A percentile compares a stretch with the other conserved stretches of the same genome.
These are phyloP conservation scores for Ophioninae sp. DNA, from an alignment of 2,888 invertebrate species.

Conservation along the genomic window DNA sequence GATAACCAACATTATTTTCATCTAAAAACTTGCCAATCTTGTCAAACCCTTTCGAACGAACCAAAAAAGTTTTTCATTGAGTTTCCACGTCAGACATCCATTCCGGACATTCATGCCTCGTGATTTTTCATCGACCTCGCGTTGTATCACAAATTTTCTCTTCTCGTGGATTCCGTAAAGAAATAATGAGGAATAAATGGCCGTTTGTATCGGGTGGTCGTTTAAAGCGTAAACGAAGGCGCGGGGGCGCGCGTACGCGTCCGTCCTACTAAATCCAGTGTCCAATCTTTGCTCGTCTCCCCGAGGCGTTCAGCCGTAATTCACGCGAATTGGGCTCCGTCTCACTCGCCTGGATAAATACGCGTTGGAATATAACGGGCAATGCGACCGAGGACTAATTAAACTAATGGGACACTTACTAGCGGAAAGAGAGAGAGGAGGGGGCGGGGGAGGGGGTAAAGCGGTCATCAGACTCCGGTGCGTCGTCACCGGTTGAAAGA, in stretches of 20 bases:
- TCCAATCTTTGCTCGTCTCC: slow-evolving; percentile 26
- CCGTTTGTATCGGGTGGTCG: not conserved
- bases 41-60: too few species aligned
- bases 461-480: slow-evolving; percentile 61
- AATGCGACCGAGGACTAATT: slow-evolving; percentile 57
- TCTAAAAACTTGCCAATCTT: too few species aligned
- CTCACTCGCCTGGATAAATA: slow-evolving; percentile 30
- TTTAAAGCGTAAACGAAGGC: slow-evolving; percentile 14
- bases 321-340: slow-evolving; percentile 4
- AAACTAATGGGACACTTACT: slow-evolving; percentile 62
- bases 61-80: too few species aligned
- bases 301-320: slow-evolving; percentile 14
- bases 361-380: slow-evolving; percentile 21
- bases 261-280: not conserved
- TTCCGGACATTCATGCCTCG: too few species aligned
- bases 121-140: too few species aligned
- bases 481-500: slow-evolving; percentile 63
- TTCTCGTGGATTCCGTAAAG: not conserved
- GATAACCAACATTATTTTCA: too few species aligned
- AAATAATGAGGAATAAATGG: not conserved
- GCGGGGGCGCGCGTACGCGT: not conserved
- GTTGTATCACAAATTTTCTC: not conserved
- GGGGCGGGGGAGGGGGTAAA: slow-evolving; percentile 48
- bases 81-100: too few species aligned
- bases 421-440: too few species aligned